A percentile compares a stretch with the other conserved stretches of the same genome.
Evolutionary conservation across 2,797 vertebrate genomes (phyloP).

Genomic region (Muscicapa comitata): DNA sequence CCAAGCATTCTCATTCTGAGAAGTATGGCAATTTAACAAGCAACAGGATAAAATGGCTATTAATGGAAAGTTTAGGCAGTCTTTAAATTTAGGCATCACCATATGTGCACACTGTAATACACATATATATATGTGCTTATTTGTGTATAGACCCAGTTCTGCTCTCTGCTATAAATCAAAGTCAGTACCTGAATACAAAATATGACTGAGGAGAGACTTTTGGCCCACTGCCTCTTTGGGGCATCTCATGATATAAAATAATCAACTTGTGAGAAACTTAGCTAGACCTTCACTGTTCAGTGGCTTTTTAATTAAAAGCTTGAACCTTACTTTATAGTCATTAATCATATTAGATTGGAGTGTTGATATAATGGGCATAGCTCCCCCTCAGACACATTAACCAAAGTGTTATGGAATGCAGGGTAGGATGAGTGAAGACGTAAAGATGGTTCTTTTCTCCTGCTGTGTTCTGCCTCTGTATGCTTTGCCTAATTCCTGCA

Average conservation of each 20-base stretch:
- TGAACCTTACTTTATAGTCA: constrained; percentile 16
- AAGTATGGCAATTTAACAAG: background rate
- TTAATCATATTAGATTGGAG: constrained; percentile 38
- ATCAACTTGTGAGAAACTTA: constrained; percentile 31
- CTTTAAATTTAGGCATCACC: background rate
- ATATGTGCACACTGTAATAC: background rate
- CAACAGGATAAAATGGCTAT: background rate
- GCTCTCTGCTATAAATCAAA: background rate
- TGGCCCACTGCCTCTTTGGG: background rate
- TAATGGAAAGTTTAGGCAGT: background rate
- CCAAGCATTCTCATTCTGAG: background rate
- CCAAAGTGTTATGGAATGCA: background rate
- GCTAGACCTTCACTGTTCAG: constrained; percentile 14
- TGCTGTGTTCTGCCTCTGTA: background rate
- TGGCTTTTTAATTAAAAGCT: constrained; percentile 57
- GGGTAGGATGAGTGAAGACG: background rate
- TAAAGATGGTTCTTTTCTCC: background rate
- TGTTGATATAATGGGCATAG: background rate
- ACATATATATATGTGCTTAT: background rate
- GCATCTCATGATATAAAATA: constrained; percentile 27
- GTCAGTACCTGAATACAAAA: background rate
- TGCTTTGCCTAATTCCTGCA: background rate
- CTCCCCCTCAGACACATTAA: background rate
- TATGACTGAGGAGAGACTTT: background rate
- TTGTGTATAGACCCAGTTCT: background rate